A percentile compares a stretch with the other conserved stretches of the same genome.
These are phyloP conservation scores for Periophthalmus modestus DNA, from an alignment of 2,113 vertebrate genomes.

Conservation along the genomic window DNA sequence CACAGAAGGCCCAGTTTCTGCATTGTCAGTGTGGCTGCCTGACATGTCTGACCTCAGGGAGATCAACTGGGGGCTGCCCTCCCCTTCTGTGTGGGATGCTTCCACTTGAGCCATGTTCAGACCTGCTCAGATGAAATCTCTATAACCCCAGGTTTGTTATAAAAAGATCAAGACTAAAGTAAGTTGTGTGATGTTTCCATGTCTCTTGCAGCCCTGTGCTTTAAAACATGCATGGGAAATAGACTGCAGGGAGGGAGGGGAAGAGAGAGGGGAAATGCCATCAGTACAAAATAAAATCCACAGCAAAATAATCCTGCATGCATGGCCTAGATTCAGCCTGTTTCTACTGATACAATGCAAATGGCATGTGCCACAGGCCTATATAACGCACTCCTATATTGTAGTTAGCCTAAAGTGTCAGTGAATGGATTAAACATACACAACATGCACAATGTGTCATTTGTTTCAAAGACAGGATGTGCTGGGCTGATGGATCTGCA, in stretches of 20 bases:
- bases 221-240: not conserved
- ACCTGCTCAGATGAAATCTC: constrained; percentile 8
- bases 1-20: constrained; percentile 82
- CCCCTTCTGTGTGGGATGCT: constrained; percentile 62
- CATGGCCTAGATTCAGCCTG: constrained; percentile 42
- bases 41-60: constrained; percentile 70
- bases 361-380: constrained; percentile 8
- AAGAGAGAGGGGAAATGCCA: not conserved
- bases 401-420: not conserved
- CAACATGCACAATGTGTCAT: constrained; percentile 23
- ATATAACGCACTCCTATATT: constrained; percentile 1
- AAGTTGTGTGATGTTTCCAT: constrained; percentile 5
- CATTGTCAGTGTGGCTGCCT: constrained; percentile 76
- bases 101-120: constrained; percentile 72
- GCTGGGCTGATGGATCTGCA: constrained; percentile 6
- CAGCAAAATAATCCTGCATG: constrained; percentile 19
- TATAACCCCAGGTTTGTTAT: constrained; percentile 6
- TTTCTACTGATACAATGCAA: constrained; percentile 10
- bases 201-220: constrained; percentile 16
- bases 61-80: constrained; percentile 73
- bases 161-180: constrained; percentile 10
- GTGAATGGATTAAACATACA: constrained; percentile 34
- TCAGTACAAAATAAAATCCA: constrained; percentile 12
- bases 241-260: not conserved
- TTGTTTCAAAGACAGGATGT: not conserved